A percentile compares a stretch with the other conserved stretches of the same genome.
phyloP scores from a whole-genome alignment of 2,888 invertebrate genomes.

The Candidula unifasciata region DNA sequence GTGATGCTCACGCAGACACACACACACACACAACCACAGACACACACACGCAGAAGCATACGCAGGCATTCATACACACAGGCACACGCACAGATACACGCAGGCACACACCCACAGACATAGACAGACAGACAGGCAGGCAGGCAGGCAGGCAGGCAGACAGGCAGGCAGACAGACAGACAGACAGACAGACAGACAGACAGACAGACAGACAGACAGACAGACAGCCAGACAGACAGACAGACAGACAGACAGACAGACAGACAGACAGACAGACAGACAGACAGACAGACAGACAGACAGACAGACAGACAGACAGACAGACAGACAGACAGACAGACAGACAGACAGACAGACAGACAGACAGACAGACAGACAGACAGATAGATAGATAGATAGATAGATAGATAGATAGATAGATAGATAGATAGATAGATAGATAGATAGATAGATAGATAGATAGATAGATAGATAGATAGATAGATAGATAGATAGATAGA shows the following conservation, averaged over 20 bases:
- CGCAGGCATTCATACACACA: too few relatives aligned
- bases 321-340: not conserved
- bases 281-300: too few relatives aligned
- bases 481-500: too few relatives aligned
- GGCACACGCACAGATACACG: too few relatives aligned
- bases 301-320: too few relatives aligned
- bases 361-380: conserved; percentile 1
- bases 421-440: conserved; percentile 7
- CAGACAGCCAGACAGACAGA: conserved; percentile 49
- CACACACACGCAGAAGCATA: too few relatives aligned
- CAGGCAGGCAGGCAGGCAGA: too few relatives aligned
- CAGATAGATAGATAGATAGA: not conserved
- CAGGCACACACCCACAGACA: too few relatives aligned
- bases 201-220: conserved; percentile 35
- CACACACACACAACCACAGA: too few relatives aligned
- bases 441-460: conserved; percentile 19
- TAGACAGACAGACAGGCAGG: not conserved
- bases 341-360: conserved; percentile 3
- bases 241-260: conserved; percentile 47
- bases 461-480: not conserved
- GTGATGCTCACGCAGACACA: too few relatives aligned
- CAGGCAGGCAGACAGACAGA: too few relatives aligned
- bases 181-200: not conserved
- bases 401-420: conserved; percentile 4
- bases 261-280: too few relatives aligned